Conservation (phyloP, 2,113 vertebrate genomes). For the Phylloscopus trochiloides region DNA sequence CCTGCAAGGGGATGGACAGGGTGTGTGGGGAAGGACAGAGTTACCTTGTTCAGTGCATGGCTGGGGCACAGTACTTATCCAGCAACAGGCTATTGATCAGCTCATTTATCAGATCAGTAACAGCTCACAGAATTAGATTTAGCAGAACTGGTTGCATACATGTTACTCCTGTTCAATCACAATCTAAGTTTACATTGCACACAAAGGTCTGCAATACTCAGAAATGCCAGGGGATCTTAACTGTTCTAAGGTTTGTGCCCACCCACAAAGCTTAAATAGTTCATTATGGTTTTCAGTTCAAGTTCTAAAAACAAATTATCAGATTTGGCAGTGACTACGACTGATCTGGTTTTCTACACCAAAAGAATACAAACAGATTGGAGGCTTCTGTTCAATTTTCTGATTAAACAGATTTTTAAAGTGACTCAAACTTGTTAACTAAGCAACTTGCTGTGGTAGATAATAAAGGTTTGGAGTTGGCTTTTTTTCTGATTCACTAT, state of each 20-base stretch:
- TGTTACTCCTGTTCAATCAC: slow-evolving; percentile 31
- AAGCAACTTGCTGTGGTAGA: neutral
- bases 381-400: neutral
- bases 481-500: neutral
- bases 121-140: neutral
- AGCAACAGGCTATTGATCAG: neutral
- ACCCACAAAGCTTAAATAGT: neutral
- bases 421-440: neutral
- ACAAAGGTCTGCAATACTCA: slow-evolving; percentile 39
- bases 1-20: neutral
- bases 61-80: neutral
- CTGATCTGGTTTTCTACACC: neutral
- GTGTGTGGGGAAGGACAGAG: neutral
- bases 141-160: neutral
- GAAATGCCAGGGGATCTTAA: slow-evolving; percentile 73
- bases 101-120: neutral
- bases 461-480: neutral
- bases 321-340: neutral
- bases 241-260: slow-evolving; percentile 39
- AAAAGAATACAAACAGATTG: neutral
- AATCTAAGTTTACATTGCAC: neutral
- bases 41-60: neutral
- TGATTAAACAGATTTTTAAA: neutral
- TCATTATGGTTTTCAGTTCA: neutral
- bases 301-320: neutral